phyloP scores from a whole-genome alignment of 2,888 invertebrate species.

The Melanotus villosus region DNA sequence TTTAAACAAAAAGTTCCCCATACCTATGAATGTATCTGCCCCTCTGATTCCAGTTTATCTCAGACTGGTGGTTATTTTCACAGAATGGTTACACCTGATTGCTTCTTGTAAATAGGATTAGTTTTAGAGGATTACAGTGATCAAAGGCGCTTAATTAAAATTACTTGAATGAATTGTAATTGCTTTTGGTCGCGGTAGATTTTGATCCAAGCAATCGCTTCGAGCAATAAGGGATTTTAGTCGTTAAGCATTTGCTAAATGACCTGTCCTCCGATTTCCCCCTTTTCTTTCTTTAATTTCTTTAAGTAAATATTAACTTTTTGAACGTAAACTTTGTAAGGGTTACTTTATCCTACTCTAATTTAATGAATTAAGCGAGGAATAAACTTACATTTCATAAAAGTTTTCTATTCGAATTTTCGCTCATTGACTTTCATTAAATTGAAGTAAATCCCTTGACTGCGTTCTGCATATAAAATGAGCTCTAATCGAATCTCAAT shows the following conservation, averaged over 20 bases:
- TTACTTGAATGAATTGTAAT: conserved; percentile 22
- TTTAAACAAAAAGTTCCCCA: conserved; percentile 19
- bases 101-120: conserved; percentile 20
- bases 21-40: background rate
- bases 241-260: background rate
- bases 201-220: background rate
- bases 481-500: background rate
- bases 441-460: background rate
- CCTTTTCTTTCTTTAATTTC: conserved; percentile 8
- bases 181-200: background rate
- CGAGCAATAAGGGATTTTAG: background rate
- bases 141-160: conserved; percentile 28
- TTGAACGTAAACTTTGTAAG: background rate
- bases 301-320: background rate
- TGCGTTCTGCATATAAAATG: conserved; percentile 1
- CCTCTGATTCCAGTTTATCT: conserved; percentile 6
- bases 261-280: background rate
- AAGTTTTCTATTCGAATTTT: background rate
- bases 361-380: background rate
- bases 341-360: background rate
- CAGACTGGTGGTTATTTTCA: conserved; percentile 21
- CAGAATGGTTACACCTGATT: conserved; percentile 17
- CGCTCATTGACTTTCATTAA: conserved; percentile 3
- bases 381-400: background rate
- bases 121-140: conserved; percentile 6